Evolutionary conservation across 2,797 vertebrate species (phyloP).

Genomic region (Sebastes taczanowskii): DNA sequence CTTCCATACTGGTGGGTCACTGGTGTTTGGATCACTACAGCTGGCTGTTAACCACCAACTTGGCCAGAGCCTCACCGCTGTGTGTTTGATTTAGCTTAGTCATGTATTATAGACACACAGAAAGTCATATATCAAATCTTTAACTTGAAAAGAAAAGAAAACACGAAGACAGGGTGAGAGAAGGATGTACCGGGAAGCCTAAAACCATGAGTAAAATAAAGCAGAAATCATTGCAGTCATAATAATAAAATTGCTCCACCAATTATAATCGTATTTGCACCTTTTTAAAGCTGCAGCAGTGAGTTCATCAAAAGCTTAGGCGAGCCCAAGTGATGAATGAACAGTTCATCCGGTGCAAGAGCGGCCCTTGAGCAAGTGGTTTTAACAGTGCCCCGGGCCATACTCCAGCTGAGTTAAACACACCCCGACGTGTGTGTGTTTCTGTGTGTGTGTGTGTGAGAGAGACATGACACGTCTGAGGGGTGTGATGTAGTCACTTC

Average conservation of each 20-base stretch:
- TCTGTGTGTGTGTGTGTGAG: conserved; percentile 32
- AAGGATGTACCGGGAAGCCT: neutral
- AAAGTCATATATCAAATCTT: conserved; percentile 63
- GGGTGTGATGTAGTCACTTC: conserved; percentile 83
- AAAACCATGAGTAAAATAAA: neutral
- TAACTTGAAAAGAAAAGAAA: conserved; percentile 35
- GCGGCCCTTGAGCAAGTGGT: conserved; percentile 54
- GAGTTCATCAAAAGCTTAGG: conserved; percentile 62
- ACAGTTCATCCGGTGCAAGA: conserved; percentile 62
- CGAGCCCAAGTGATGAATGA: conserved; percentile 57
- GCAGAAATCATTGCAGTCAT: neutral
- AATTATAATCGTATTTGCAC: neutral
- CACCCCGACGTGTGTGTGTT: conserved; percentile 55
- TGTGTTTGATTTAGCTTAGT: conserved; percentile 66
- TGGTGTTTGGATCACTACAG: conserved; percentile 71
- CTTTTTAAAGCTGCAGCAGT: conserved; percentile 16
- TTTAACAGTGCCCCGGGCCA: conserved; percentile 72
- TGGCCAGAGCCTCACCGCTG: conserved; percentile 37
- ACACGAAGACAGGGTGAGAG: conserved; percentile 12
- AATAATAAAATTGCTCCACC: neutral
- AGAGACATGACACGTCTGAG: conserved; percentile 70
- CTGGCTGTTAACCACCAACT: conserved; percentile 68
- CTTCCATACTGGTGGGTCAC: conserved; percentile 65
- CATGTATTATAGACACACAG: conserved; percentile 61
- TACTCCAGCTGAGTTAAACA: conserved; percentile 77